Percentiles rank a stretch among this genome's conserved stretches.
Conservation (phyloP, 1,140 invertebrate genomes). For the Neoseiulus cucumeris region DNA sequence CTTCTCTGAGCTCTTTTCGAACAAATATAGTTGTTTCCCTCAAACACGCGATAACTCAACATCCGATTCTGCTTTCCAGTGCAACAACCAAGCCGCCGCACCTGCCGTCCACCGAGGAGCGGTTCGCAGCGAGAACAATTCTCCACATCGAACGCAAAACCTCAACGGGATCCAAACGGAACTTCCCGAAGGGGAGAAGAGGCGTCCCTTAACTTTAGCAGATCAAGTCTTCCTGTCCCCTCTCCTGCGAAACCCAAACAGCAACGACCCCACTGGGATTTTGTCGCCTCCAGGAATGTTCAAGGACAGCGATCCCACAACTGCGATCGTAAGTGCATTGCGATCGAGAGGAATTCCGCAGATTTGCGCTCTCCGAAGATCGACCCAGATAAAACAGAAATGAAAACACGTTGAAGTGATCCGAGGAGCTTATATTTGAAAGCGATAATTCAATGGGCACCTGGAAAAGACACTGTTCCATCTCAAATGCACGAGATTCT, state of each 20-base stretch:
- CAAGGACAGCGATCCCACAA: slow-evolving; percentile 6
- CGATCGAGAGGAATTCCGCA: not conserved
- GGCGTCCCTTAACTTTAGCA: not conserved
- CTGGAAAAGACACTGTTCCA: too few relatives aligned
- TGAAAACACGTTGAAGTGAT: too few relatives aligned
- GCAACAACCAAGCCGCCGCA: not conserved
- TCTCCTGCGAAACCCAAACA: not conserved
- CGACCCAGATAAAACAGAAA: not conserved
- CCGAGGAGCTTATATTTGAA: too few relatives aligned
- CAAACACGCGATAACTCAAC: too few relatives aligned
- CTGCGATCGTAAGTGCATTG: not conserved
- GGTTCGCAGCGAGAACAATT: not conserved
- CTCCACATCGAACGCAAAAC: not conserved
- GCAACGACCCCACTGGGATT: slow-evolving; percentile 1
- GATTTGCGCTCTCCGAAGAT: not conserved
- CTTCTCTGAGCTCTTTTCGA: too few relatives aligned
- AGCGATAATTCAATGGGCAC: too few relatives aligned
- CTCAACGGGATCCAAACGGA: not conserved
- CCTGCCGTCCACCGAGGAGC: not conserved
- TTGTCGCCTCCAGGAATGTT: slow-evolving; percentile 5
- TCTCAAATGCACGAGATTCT: too few relatives aligned
- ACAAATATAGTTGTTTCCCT: too few relatives aligned
- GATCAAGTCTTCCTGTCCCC: slow-evolving; percentile 7
- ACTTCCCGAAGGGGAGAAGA: not conserved
- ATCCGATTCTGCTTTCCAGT: not conserved